Evolutionary conservation across 64 coral and sea anemone species (phyloP), one percentile per base, ranked within the genome.

Genomic region (Pocillopora verrucosa): DNA sequence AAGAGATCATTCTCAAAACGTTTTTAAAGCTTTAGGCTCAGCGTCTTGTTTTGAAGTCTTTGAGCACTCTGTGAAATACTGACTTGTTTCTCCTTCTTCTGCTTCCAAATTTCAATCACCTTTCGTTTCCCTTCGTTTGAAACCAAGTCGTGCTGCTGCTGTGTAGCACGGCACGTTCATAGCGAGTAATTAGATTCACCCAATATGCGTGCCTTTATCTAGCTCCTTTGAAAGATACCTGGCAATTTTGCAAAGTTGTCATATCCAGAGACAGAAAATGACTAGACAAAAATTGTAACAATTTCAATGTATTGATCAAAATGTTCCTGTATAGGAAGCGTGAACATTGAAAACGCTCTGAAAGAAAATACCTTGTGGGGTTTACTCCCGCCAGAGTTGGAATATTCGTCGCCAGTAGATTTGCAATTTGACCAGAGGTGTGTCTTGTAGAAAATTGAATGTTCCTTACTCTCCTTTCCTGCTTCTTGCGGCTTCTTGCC

Each of bases 381-480:
- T 77, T 12, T 1, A 77, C 75, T 77, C 16, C 75, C 75, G 1
- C 36, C 17, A 77, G 75, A 9, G 75, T 77, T 1, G 75, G 3
- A 10, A 77, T 77, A 41, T 77, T 77, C 9, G 30, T 56, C 9
- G 75, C 25, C 75, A 77, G 75, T 38, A 77, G 75, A 38, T 45
- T 77, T 20, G 9, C 36, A 11, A 77, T 77, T 34, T 77, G 75
- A 77, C 13, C 75, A 51, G 36, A 51, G 11, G 37, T 77, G 20
- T 77, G 75, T 38, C 75, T 77, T 16, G 30, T 77, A 4, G 75
- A 77, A 38, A 77, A 77, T 36, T 36, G 13, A 20, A 77, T 77
- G 36, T 77, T 38, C 38, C 56, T 77, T 2, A 77, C 45, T 51
- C 75, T 15, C 4, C 36, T 38, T 56, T 77, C 75, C 1, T 56